Evolutionary conservation across 1,140 invertebrate genomes (phyloP).

Genomic region (Paraescarpia echinospica): DNA sequence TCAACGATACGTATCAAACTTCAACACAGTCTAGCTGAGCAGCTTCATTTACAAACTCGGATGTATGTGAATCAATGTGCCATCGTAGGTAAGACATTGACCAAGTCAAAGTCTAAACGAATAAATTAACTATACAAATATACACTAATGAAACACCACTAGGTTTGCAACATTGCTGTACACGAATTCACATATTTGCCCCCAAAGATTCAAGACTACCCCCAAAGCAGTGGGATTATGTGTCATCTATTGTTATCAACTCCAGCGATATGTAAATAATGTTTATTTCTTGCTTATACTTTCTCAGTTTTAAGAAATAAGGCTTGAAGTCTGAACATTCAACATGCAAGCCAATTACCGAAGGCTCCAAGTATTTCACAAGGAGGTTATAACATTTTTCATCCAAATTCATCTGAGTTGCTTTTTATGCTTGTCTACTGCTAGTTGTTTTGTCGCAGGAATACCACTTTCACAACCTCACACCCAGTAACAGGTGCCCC

Average conservation of each 20-base stretch:
- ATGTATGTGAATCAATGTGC: background rate
- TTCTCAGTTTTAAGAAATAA: background rate
- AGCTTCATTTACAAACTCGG: background rate
- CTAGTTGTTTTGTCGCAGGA: background rate
- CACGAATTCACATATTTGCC: background rate
- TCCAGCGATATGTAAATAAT: background rate
- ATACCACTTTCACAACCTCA: background rate
- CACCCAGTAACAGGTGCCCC: background rate
- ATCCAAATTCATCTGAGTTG: background rate
- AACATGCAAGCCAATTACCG: background rate
- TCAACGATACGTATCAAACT: background rate
- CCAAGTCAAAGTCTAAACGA: background rate
- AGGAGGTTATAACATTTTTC: background rate
- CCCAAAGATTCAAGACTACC: background rate
- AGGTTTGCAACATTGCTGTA: background rate
- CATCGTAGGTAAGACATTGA: background rate
- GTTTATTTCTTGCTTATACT: background rate
- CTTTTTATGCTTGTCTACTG: background rate
- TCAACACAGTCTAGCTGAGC: background rate
- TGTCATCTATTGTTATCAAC: background rate
- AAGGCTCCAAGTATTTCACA: background rate
- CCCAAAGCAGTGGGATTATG: background rate
- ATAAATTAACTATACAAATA: conserved; percentile 7
- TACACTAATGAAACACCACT: background rate
- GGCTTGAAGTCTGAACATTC: background rate